Conservation (phyloP, 1,140 invertebrate genomes). For the Bursaphelenchus mucronatus region DNA sequence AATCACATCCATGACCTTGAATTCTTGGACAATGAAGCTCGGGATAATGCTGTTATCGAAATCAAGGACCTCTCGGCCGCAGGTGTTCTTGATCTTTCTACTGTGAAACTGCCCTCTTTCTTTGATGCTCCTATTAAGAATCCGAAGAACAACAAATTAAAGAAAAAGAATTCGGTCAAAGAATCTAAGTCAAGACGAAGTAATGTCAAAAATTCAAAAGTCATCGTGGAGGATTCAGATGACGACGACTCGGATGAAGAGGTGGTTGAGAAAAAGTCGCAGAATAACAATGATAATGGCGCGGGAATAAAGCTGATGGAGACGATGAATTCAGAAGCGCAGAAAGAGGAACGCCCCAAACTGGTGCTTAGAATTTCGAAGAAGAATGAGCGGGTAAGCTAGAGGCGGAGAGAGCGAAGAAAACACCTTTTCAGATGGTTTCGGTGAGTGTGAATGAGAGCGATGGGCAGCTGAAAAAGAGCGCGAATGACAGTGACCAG, state of each 20-base stretch:
- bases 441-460: conserved; percentile 18
- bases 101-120: neutral
- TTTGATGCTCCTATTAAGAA: neutral
- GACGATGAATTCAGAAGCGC: too few species aligned
- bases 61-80: conserved; percentile 4
- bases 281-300: too few species aligned
- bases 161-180: neutral
- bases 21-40: conserved; percentile 23
- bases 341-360: conserved; percentile 8
- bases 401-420: neutral
- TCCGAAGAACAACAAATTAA: neutral
- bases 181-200: neutral
- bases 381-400: conserved; percentile 16
- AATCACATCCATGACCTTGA: conserved; percentile 35
- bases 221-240: conserved; percentile 3
- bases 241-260: too few species aligned
- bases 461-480: too few species aligned
- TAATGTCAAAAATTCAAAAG: conserved; percentile 6
- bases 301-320: too few species aligned
- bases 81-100: conserved; percentile 1
- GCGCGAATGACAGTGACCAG: too few species aligned
- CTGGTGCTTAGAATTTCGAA: conserved; percentile 20
- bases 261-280: too few species aligned
- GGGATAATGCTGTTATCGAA: conserved; percentile 10
- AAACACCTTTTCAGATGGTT: conserved; percentile 11